These are phyloP conservation scores for Zaprionus capensis DNA, from an alignment of 1,140 invertebrate genomes.

Conservation along the genomic window DNA sequence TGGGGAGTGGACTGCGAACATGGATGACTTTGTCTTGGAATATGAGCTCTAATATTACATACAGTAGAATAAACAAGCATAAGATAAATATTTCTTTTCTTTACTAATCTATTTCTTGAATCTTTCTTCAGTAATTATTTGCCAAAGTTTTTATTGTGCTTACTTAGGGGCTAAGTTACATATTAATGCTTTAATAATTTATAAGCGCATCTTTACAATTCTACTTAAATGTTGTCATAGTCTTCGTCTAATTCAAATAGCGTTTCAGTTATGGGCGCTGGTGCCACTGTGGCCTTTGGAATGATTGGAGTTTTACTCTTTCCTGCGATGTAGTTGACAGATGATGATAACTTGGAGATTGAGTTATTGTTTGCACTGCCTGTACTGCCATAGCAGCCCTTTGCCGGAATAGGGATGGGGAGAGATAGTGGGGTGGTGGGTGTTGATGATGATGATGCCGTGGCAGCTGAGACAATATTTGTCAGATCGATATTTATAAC, in stretches of 20 bases:
- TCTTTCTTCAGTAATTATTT: slow-evolving; percentile 45
- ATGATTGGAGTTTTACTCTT: slow-evolving; percentile 71
- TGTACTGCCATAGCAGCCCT: slow-evolving; percentile 44
- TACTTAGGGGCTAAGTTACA: slow-evolving; percentile 60
- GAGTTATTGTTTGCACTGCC: slow-evolving; percentile 50
- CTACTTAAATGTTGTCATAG: slow-evolving; percentile 84
- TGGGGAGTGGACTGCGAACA: slow-evolving; percentile 10
- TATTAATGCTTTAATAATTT: slow-evolving; percentile 74
- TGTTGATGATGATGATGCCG: slow-evolving; percentile 13
- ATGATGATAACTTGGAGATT: slow-evolving; percentile 33
- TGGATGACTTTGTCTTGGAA: slow-evolving; percentile 17
- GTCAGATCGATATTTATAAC: slow-evolving; percentile 83
- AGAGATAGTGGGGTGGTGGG: slow-evolving; percentile 5
- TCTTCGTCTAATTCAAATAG: slow-evolving; percentile 84
- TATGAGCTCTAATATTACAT: not conserved
- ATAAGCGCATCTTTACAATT: slow-evolving; percentile 67
- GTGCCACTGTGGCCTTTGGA: slow-evolving; percentile 65
- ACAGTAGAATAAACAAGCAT: not conserved
- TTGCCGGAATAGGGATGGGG: slow-evolving; percentile 8
- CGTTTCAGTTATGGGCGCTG: slow-evolving; percentile 63
- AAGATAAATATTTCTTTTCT: not conserved
- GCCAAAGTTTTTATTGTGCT: slow-evolving; percentile 52
- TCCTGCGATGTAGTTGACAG: slow-evolving; percentile 57
- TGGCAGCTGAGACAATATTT: slow-evolving; percentile 68
- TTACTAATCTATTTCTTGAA: not conserved